Percentiles rank a stretch among this genome's conserved stretches.
These are phyloP conservation scores for Hedychridium roseum DNA, from an alignment of 2,888 invertebrate genomes.

Conservation along the genomic window DNA sequence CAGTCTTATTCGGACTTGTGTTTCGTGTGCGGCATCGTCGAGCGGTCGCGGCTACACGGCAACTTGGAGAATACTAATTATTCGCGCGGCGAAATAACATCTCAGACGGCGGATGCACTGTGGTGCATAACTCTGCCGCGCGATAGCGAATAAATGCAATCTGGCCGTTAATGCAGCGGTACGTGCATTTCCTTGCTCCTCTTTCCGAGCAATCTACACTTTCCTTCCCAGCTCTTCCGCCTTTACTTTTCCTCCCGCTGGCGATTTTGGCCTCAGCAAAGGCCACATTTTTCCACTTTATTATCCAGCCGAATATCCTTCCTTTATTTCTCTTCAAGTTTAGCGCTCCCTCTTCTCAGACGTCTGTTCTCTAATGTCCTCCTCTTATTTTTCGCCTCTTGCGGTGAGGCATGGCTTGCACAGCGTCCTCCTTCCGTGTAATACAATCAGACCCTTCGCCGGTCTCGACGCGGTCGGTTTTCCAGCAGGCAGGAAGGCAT, in stretches of 20 bases:
- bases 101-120: slow-evolving; percentile 21
- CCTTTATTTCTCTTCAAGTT: too few species aligned
- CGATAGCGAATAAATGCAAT: slow-evolving; percentile 31
- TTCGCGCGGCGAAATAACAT: slow-evolving; percentile 26
- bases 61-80: slow-evolving; percentile 36
- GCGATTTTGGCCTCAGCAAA: too few species aligned
- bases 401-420: too few species aligned
- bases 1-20: too few species aligned
- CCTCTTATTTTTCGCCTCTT: too few species aligned
- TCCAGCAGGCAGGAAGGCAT: slow-evolving; percentile 3
- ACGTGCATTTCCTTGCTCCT: too few species aligned
- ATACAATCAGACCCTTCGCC: too few species aligned
- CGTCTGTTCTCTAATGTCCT: too few species aligned
- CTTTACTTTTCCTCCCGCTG: background rate
- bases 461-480: background rate
- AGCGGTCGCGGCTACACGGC: background rate
- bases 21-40: background rate
- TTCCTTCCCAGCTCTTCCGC: background rate
- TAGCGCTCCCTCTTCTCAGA: too few species aligned
- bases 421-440: too few species aligned
- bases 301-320: too few species aligned
- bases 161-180: slow-evolving; percentile 31
- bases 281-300: too few species aligned
- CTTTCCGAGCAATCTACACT: slow-evolving; percentile 1
- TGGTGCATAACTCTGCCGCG: slow-evolving; percentile 32